Evolutionary conservation across 2,888 invertebrate genomes (phyloP).

Genomic region (Dynastes tityus): DNA sequence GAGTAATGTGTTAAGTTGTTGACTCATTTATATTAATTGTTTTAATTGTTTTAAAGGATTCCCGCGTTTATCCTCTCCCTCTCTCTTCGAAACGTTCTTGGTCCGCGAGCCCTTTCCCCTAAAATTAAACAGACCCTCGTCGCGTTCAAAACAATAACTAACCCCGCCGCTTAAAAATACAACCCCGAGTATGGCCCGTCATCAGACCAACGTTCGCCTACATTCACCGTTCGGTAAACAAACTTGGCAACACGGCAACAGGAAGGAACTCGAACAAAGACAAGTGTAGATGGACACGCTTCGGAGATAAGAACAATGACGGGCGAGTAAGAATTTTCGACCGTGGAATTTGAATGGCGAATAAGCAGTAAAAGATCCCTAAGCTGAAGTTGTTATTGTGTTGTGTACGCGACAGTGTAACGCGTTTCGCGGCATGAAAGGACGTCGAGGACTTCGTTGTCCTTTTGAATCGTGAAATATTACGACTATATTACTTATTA

Average conservation of each 20-base stretch:
- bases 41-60: slow-evolving; percentile 49
- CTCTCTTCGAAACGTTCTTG: background rate
- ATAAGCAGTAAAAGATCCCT: slow-evolving; percentile 7
- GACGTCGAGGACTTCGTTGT: background rate
- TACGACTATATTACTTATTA: background rate
- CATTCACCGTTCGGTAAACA: slow-evolving; percentile 34
- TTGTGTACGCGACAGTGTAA: too few relatives aligned
- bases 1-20: slow-evolving; percentile 50
- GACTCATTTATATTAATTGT: slow-evolving; percentile 50
- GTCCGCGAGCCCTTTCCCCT: background rate
- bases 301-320: slow-evolving; percentile 34
- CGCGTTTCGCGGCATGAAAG: background rate
- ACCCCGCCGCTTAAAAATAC: slow-evolving; percentile 26
- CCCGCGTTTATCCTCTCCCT: slow-evolving; percentile 30
- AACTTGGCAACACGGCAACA: slow-evolving; percentile 29
- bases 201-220: background rate
- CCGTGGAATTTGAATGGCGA: slow-evolving; percentile 31
- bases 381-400: slow-evolving; percentile 16
- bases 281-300: slow-evolving; percentile 41
- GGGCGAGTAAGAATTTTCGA: slow-evolving; percentile 30
- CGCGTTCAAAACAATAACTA: slow-evolving; percentile 38
- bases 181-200: background rate
- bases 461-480: slow-evolving; percentile 12
- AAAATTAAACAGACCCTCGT: slow-evolving; percentile 44
- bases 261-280: slow-evolving; percentile 42